Percentiles rank a stretch among this genome's conserved stretches.
These are phyloP conservation scores for Agelastica alni DNA, from an alignment of 2,888 invertebrate species.

Conservation along the genomic window DNA sequence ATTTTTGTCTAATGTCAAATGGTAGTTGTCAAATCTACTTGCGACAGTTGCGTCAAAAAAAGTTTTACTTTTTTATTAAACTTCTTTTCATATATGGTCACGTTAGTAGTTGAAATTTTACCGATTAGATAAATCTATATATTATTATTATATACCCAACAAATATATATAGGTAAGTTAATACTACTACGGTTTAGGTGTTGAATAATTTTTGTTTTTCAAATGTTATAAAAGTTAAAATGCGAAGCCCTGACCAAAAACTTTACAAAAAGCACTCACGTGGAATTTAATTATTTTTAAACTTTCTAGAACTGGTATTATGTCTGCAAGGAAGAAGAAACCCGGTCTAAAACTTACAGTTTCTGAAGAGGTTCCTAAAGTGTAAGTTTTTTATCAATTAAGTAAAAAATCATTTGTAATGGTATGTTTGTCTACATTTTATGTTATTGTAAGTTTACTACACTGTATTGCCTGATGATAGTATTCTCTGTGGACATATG, in stretches of 20 bases:
- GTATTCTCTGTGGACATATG: too few relatives aligned
- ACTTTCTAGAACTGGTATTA: conserved; percentile 5
- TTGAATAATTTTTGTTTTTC: too few relatives aligned
- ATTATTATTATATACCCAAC: too few relatives aligned
- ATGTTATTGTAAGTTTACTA: not conserved
- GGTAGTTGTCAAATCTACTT: not conserved
- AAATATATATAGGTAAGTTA: too few relatives aligned
- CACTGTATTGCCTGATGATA: too few relatives aligned
- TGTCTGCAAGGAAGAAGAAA: conserved; percentile 44
- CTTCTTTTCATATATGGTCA: conserved; percentile 32
- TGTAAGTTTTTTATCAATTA: conserved; percentile 53
- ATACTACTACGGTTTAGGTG: too few relatives aligned
- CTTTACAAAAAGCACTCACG: too few relatives aligned
- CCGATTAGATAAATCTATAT: conserved; percentile 4
- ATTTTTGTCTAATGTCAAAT: conserved; percentile 1
- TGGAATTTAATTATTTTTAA: conserved; percentile 14
- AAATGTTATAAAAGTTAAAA: too few relatives aligned
- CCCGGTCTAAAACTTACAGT: conserved; percentile 60
- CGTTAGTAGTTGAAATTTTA: conserved; percentile 23
- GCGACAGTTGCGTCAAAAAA: conserved; percentile 11
- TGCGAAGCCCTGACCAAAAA: too few relatives aligned
- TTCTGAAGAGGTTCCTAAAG: conserved; percentile 58
- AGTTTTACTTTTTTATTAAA: conserved; percentile 13
- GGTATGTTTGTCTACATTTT: not conserved
- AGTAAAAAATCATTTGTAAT: too few relatives aligned